Percentiles rank a stretch among this genome's conserved stretches.
Evolutionary conservation across 2,888 invertebrate species (phyloP).

Genomic region (Lysandra coridon): DNA sequence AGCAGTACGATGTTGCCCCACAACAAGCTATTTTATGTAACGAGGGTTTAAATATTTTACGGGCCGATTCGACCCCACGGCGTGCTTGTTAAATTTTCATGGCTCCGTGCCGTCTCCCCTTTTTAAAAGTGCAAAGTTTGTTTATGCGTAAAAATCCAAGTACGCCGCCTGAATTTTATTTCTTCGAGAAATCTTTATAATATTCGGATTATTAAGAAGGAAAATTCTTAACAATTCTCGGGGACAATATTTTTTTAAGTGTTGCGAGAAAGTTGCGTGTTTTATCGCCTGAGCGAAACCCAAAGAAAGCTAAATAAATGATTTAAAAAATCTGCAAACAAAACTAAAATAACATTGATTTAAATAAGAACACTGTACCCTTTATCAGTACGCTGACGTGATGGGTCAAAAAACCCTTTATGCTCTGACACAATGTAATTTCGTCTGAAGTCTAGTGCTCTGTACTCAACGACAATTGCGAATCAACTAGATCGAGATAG

Average conservation of each 20-base stretch:
- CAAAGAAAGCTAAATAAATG: too few species aligned
- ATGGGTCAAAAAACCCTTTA: neutral
- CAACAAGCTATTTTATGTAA: slow-evolving; percentile 33
- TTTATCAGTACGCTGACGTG: neutral
- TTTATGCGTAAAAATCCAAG: slow-evolving; percentile 27
- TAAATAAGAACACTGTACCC: too few species aligned
- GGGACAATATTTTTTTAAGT: neutral
- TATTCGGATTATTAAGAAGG: neutral
- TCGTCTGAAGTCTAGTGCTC: slow-evolving; percentile 5
- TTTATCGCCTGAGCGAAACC: too few species aligned
- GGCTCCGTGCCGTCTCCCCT: slow-evolving; percentile 46
- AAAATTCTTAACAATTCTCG: neutral
- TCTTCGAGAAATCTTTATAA: neutral
- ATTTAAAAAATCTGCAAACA: too few species aligned
- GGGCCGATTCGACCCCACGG: slow-evolving; percentile 35
- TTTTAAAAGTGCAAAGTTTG: slow-evolving; percentile 29
- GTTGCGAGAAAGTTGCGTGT: neutral
- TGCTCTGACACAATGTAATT: neutral
- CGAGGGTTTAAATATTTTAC: slow-evolving; percentile 45
- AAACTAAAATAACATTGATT: too few species aligned
- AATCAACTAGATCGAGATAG: slow-evolving; percentile 14
- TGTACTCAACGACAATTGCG: neutral
- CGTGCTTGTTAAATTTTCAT: slow-evolving; percentile 69
- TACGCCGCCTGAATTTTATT: slow-evolving; percentile 9
- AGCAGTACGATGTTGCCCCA: slow-evolving; percentile 16